Evolutionary conservation across 2,888 invertebrate genomes (phyloP).

Genomic region (Deilephila elpenor): DNA sequence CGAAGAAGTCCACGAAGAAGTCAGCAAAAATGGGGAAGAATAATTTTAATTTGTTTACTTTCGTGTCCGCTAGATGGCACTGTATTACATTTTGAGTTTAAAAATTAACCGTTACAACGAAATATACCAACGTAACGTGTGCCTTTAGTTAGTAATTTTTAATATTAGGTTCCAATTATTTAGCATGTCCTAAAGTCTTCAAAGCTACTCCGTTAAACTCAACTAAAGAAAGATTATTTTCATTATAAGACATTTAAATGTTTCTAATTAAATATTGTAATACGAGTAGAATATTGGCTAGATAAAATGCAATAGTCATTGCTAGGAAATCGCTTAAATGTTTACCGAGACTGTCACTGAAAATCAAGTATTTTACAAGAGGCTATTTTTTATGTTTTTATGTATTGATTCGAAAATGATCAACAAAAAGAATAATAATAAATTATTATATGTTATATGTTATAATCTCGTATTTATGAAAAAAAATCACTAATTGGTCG

Average conservation of each 20-base stretch:
- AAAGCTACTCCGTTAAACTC: neutral
- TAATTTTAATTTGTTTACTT: conserved; percentile 35
- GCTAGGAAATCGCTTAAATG: conserved; percentile 24
- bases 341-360: conserved; percentile 10
- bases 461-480: neutral
- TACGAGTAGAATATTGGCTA: conserved; percentile 30
- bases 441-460: no score
- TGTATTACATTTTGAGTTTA: neutral
- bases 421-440: no score
- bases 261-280: neutral
- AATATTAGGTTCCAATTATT: neutral
- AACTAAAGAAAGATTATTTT: conserved; percentile 1
- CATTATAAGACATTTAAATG: conserved; percentile 21
- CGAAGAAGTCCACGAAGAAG: conserved; percentile 71
- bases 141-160: conserved; percentile 3
- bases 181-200: neutral
- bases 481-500: neutral
- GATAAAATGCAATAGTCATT: conserved; percentile 31
- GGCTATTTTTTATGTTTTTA: conserved; percentile 14
- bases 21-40: conserved; percentile 44
- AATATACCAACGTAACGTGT: conserved; percentile 9
- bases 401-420: neutral
- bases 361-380: conserved; percentile 27
- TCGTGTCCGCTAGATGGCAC: conserved; percentile 1
- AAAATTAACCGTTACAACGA: conserved; percentile 14